phyloP scores from a whole-genome alignment of 1,140 invertebrate genomes.

The Neuroterus valhalla region DNA sequence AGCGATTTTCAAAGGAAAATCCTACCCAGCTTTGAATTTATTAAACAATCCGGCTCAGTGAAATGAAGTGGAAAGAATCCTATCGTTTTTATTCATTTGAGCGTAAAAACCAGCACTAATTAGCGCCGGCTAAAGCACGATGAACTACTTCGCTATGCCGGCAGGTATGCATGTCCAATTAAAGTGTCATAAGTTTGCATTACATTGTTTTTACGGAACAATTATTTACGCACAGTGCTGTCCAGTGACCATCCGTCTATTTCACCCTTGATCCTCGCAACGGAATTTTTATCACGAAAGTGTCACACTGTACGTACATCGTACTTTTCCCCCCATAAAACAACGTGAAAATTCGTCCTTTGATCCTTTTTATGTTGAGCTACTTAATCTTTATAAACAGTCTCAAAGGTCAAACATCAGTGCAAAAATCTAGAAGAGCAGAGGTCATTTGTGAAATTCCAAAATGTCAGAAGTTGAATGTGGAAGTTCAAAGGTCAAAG shows the following conservation, averaged over 20 bases:
- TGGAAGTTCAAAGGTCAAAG: too few species aligned
- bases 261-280: background rate
- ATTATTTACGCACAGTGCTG: background rate
- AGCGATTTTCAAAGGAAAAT: too few species aligned
- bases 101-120: conserved; percentile 56
- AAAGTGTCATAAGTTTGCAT: conserved; percentile 63
- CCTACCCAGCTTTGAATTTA: background rate
- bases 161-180: conserved; percentile 64
- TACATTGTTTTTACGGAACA: conserved; percentile 49
- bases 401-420: too few species aligned
- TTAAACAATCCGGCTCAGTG: background rate
- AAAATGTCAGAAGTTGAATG: too few species aligned
- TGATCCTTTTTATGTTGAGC: too few species aligned
- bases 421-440: too few species aligned
- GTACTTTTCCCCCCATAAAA: background rate
- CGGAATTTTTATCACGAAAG: conserved; percentile 10
- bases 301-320: conserved; percentile 33
- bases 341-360: too few species aligned
- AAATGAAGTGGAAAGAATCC: conserved; percentile 54
- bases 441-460: too few species aligned
- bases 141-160: conserved; percentile 40
- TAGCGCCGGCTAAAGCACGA: conserved; percentile 57
- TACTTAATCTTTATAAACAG: too few species aligned
- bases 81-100: conserved; percentile 60
- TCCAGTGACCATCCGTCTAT: conserved; percentile 7